phyloP scores from a whole-genome alignment of 2,113 vertebrate genomes.

The Sus scrofa region T2T-Sscrofa CM000825.6:97779501-97780000 shows the following conservation, averaged over 20 bases:
- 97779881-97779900: no score
- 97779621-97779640: neutral
- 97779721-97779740: neutral
- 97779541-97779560: neutral
- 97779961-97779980: no score
- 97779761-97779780: neutral
- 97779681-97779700: neutral
- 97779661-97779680: neutral
- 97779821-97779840: neutral
- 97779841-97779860: neutral
- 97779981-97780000: no score
- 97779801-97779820: neutral
- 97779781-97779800: neutral
- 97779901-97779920: no score
- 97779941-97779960: no score
- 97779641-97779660: neutral
- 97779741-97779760: neutral
- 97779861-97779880: no score
- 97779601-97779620: neutral
- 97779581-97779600: neutral
- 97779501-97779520: neutral
- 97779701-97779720: neutral
- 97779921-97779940: no score
- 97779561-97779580: neutral
- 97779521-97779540: neutral